phyloP scores from a whole-genome alignment of 2,797 vertebrate species.

The Champsocephalus gunnari region DNA sequence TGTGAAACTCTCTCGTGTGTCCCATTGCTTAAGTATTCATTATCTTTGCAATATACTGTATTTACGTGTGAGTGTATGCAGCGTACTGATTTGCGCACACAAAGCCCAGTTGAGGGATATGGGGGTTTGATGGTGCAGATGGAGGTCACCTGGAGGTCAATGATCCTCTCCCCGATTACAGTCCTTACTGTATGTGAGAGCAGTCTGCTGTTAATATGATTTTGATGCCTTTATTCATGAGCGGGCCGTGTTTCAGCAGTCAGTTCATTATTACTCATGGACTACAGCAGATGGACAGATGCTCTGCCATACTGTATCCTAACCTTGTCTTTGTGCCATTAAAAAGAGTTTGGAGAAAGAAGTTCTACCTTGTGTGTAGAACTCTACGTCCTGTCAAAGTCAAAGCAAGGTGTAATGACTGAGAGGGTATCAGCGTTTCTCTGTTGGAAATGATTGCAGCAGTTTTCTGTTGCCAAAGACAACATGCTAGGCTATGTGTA shows the following conservation, averaged over 20 bases:
- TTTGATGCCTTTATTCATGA: slow-evolving; percentile 46
- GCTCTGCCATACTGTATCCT: slow-evolving; percentile 31
- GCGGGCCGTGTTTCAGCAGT: slow-evolving; percentile 30
- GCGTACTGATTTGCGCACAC: slow-evolving; percentile 13
- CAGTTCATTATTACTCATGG: slow-evolving; percentile 48
- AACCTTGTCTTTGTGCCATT: slow-evolving; percentile 29
- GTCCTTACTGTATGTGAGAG: slow-evolving; percentile 21
- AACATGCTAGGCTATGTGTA: too few species aligned
- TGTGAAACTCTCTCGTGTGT: not conserved
- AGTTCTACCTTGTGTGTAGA: slow-evolving; percentile 11
- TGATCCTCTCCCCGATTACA: slow-evolving; percentile 27
- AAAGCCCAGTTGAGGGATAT: not conserved
- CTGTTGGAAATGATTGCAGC: too few species aligned
- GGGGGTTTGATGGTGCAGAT: not conserved
- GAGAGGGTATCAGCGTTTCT: not conserved
- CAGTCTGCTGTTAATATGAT: slow-evolving; percentile 27
- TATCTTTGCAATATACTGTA: not conserved
- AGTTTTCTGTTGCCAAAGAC: too few species aligned
- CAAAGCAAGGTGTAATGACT: slow-evolving; percentile 30
- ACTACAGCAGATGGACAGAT: slow-evolving; percentile 47
- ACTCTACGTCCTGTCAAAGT: slow-evolving; percentile 33
- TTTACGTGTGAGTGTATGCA: slow-evolving; percentile 1
- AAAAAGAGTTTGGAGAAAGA: slow-evolving; percentile 43
- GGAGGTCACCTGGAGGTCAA: slow-evolving; percentile 42
- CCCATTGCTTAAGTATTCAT: slow-evolving; percentile 8